Evolutionary conservation across 2,113 vertebrate species (phyloP).

Genomic region (Siniperca chuatsi): DNA sequence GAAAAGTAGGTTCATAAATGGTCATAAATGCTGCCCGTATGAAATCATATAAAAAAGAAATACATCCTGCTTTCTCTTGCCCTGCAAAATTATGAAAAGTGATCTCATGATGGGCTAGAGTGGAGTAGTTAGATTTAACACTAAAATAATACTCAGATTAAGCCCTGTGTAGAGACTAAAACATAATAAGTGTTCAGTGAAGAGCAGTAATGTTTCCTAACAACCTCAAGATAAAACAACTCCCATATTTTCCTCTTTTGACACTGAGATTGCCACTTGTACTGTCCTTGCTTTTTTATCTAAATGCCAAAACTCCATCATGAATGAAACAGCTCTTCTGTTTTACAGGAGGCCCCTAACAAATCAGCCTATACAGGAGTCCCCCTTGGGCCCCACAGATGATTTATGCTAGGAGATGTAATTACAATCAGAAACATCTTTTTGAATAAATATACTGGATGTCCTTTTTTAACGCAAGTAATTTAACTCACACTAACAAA

Average conservation of each 20-base stretch:
- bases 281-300: background rate
- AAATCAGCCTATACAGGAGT: background rate
- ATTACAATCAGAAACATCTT: background rate
- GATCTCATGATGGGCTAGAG: background rate
- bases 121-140: conserved; percentile 10
- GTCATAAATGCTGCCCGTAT: conserved; percentile 29
- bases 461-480: background rate
- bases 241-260: background rate
- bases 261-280: background rate
- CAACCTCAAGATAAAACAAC: background rate
- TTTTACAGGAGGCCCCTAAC: background rate
- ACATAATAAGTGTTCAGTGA: background rate
- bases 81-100: conserved; percentile 22
- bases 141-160: background rate
- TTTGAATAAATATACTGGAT: background rate
- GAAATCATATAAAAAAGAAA: conserved; percentile 46
- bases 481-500: background rate
- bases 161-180: background rate
- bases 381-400: background rate
- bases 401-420: background rate
- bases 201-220: background rate
- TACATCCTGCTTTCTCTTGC: conserved; percentile 32
- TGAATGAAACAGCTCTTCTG: background rate
- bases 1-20: conserved; percentile 43
- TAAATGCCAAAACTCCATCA: background rate